These are phyloP conservation scores for Parauchenoglanis ngamensis DNA, from an alignment of 2,797 vertebrate species.

Conservation along the genomic window DNA sequence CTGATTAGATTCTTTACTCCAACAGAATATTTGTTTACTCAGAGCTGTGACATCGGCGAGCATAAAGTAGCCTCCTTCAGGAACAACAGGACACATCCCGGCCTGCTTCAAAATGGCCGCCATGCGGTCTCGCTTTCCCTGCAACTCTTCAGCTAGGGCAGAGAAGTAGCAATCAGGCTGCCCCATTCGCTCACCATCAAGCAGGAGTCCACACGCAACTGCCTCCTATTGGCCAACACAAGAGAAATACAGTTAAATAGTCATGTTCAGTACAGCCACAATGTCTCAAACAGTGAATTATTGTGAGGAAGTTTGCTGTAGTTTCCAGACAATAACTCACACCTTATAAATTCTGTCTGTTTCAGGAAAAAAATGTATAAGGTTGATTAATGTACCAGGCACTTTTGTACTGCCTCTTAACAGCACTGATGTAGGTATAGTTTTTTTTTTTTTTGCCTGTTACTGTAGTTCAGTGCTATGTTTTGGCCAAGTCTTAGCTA, in stretches of 20 bases:
- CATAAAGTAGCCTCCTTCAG: conserved; percentile 97
- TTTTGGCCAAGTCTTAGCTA: not conserved
- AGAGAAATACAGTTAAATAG: not conserved
- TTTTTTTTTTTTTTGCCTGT: not conserved
- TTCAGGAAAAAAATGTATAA: not conserved
- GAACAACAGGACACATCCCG: conserved; percentile 86
- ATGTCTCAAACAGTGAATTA: too few relatives aligned
- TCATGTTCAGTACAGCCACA: not conserved
- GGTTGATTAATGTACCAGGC: too few relatives aligned
- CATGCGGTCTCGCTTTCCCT: conserved; percentile 87
- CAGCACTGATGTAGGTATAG: not conserved
- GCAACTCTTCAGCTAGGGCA: conserved; percentile 83
- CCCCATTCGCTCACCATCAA: conserved; percentile 83
- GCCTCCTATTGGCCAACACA: conserved; percentile 80
- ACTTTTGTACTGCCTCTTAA: not conserved
- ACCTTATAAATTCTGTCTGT: not conserved
- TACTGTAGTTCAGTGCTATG: not conserved
- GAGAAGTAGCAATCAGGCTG: conserved; percentile 90
- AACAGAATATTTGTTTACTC: conserved; percentile 70
- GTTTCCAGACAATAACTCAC: not conserved
- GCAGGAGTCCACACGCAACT: conserved; percentile 83
- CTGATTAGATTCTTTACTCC: not conserved
- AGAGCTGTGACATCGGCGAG: conserved; percentile 85
- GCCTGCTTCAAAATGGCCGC: conserved; percentile 77
- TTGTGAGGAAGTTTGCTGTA: not conserved